Evolutionary conservation across 1,140 invertebrate species (phyloP).

Genomic region (Pseudomyrmex gracilis): DNA sequence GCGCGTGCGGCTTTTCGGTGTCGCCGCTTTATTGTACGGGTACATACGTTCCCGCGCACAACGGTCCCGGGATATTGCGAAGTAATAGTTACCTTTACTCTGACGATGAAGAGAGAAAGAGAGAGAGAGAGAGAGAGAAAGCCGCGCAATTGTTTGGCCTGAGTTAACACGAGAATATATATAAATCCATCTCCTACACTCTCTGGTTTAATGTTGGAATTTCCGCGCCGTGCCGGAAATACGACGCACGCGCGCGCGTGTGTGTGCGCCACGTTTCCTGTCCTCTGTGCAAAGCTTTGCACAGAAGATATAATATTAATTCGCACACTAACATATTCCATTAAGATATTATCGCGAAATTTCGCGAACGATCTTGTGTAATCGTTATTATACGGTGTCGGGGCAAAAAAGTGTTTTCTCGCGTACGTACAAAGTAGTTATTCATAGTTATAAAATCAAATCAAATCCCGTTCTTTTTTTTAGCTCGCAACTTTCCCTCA

Average conservation of each 20-base stretch:
- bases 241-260: neutral
- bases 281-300: neutral
- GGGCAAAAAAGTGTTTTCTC: no score
- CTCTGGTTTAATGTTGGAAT: slow-evolving; percentile 14
- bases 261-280: no score
- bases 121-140: neutral
- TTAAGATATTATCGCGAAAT: neutral
- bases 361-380: slow-evolving; percentile 1
- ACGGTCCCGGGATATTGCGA: slow-evolving; percentile 26
- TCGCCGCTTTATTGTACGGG: slow-evolving; percentile 6
- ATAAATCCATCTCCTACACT: slow-evolving; percentile 10
- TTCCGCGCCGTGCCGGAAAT: slow-evolving; percentile 7
- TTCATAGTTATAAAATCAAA: no score
- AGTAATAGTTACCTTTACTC: slow-evolving; percentile 43
- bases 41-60: neutral
- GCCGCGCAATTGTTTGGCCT: slow-evolving; percentile 33
- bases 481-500: no score
- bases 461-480: no score
- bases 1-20: neutral
- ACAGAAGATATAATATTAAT: slow-evolving; percentile 12
- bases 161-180: slow-evolving; percentile 43
- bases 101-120: neutral
- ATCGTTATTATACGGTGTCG: neutral
- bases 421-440: no score
- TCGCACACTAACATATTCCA: no score